Conservation (phyloP, 2,888 invertebrate species). For the Noctuana brunneofusca region DNA sequence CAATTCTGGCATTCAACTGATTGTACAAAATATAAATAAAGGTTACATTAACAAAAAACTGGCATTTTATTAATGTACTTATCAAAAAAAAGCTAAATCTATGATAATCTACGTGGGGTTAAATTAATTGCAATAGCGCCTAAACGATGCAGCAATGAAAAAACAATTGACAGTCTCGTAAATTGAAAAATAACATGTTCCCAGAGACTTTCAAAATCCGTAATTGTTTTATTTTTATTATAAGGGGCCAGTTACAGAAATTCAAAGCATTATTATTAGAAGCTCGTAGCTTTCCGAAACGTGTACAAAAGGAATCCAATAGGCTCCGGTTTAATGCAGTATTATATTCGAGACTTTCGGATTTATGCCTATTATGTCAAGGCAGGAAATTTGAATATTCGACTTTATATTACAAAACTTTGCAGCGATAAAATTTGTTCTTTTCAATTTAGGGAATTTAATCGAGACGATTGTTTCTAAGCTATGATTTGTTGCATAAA, state of each 20-base stretch:
- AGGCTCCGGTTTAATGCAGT: not conserved
- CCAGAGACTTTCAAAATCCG: no score
- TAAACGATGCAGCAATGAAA: no score
- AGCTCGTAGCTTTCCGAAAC: no score
- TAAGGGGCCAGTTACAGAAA: no score
- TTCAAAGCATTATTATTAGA: no score
- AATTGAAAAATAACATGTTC: no score
- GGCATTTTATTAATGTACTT: constrained; percentile 16
- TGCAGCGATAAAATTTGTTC: not conserved
- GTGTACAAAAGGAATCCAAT: not conserved
- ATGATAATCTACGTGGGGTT: no score
- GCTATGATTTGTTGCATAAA: not conserved
- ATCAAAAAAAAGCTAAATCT: no score
- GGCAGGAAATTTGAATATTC: not conserved
- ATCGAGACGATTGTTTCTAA: not conserved
- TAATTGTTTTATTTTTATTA: no score
- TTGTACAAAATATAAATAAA: constrained; percentile 41
- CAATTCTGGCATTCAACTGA: constrained; percentile 17
- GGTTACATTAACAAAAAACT: constrained; percentile 21
- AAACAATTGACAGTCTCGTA: no score
- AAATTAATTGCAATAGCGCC: no score
- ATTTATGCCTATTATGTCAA: not conserved
- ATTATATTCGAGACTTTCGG: not conserved
- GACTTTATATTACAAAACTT: not conserved
- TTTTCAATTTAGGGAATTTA: not conserved